phyloP scores from a whole-genome alignment of 2,113 vertebrate species.

The Epinephelus moara region DNA sequence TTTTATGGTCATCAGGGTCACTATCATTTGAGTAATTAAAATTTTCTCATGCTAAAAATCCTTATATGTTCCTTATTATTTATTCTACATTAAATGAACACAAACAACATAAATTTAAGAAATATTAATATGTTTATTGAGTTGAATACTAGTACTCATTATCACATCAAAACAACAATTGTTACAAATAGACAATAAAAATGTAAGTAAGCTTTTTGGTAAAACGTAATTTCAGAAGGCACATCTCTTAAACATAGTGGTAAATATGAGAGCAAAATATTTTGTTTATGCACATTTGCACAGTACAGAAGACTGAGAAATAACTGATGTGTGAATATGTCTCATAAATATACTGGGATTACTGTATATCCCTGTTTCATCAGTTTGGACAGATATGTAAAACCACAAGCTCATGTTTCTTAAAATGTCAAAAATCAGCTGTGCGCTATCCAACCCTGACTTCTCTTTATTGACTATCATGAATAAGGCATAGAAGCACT shows the following conservation, averaged over 20 bases:
- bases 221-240: background rate
- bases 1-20: background rate
- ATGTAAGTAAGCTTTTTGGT: background rate
- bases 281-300: background rate
- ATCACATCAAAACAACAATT: background rate
- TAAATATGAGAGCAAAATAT: background rate
- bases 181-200: background rate
- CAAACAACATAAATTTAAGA: background rate
- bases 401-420: background rate
- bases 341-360: constrained; percentile 17
- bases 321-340: constrained; percentile 1
- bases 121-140: constrained; percentile 24
- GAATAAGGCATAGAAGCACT: constrained; percentile 1
- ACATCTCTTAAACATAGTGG: background rate
- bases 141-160: background rate
- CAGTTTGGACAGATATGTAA: background rate
- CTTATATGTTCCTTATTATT: background rate
- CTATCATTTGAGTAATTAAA: background rate
- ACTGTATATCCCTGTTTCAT: background rate
- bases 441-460: background rate
- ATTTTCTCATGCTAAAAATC: background rate
- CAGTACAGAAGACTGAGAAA: constrained; percentile 24
- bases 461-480: background rate
- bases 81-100: background rate
- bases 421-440: background rate